Evolutionary conservation across 2,888 invertebrate genomes (phyloP).

Genomic region (Drosophila ustulata): DNA sequence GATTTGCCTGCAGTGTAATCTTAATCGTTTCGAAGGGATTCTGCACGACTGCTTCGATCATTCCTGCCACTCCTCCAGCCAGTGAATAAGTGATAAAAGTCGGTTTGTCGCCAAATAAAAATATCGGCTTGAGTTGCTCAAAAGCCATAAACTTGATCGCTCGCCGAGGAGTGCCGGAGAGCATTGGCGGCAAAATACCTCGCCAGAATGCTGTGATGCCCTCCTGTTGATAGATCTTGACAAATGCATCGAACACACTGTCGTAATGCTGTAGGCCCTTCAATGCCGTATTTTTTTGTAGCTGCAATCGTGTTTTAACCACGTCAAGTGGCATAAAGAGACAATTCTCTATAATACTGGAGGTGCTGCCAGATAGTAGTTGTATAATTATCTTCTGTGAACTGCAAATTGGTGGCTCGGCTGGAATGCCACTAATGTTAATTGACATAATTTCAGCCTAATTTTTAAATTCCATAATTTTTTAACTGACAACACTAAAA

Average conservation of each 20-base stretch:
- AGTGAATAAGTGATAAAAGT: slow-evolving; percentile 15
- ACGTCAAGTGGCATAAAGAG: slow-evolving; percentile 56
- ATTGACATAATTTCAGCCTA: slow-evolving; percentile 12
- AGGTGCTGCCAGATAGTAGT: slow-evolving; percentile 21
- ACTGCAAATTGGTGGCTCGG: neutral
- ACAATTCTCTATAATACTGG: slow-evolving; percentile 48
- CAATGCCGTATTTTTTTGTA: slow-evolving; percentile 27
- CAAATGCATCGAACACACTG: slow-evolving; percentile 40
- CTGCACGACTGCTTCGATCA: slow-evolving; percentile 26
- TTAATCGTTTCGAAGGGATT: slow-evolving; percentile 63
- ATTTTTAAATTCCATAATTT: neutral
- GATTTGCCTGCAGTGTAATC: slow-evolving; percentile 52
- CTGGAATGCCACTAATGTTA: neutral
- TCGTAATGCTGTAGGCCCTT: slow-evolving; percentile 1
- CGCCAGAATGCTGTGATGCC: slow-evolving; percentile 43
- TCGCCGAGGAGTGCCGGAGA: slow-evolving; percentile 46
- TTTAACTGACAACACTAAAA: slow-evolving; percentile 1
- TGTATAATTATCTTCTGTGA: slow-evolving; percentile 2
- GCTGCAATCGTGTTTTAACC: slow-evolving; percentile 59
- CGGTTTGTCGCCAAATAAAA: slow-evolving; percentile 29
- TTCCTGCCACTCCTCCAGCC: slow-evolving; percentile 45
- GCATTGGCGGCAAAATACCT: slow-evolving; percentile 47
- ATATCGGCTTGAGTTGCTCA: slow-evolving; percentile 13
- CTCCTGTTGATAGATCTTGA: slow-evolving; percentile 41
- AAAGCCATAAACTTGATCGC: slow-evolving; percentile 52